Evolutionary conservation across 64 coral and sea anemone species (phyloP).

Genomic region (Montipora efflorescens): DNA sequence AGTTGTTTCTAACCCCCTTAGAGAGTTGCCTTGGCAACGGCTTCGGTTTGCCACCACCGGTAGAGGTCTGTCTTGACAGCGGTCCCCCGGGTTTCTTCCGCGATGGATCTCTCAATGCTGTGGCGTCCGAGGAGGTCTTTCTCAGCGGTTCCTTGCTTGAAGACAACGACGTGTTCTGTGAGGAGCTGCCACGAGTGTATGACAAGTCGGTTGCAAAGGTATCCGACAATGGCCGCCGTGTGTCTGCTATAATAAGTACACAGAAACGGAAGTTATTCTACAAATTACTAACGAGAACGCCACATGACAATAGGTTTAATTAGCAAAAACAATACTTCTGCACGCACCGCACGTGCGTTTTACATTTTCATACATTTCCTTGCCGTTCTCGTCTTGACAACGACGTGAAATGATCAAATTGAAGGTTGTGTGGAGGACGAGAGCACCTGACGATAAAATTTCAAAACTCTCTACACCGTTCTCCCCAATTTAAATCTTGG

Average conservation of each 20-base stretch:
- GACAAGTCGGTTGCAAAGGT: neutral
- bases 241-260: neutral
- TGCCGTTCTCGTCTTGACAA: too few species aligned
- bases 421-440: too few species aligned
- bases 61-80: slow-evolving; percentile 21
- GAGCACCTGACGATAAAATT: too few species aligned
- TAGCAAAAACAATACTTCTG: too few species aligned
- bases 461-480: too few species aligned
- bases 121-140: slow-evolving; percentile 42
- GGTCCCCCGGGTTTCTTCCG: slow-evolving; percentile 21
- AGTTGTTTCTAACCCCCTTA: slow-evolving; percentile 29
- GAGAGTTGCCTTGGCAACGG: slow-evolving; percentile 53
- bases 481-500: too few species aligned
- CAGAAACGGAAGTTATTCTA: neutral
- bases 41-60: slow-evolving; percentile 1
- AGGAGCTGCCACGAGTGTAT: neutral
- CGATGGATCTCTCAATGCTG: slow-evolving; percentile 18
- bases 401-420: too few species aligned
- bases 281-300: too few species aligned
- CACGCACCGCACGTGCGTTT: too few species aligned
- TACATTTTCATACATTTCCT: too few species aligned
- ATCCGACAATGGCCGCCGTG: slow-evolving; percentile 43
- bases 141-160: slow-evolving; percentile 45
- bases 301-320: too few species aligned
- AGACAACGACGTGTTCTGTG: neutral